Evolutionary conservation across 2,113 vertebrate genomes (phyloP).

Genomic region (Promerops cafer): DNA sequence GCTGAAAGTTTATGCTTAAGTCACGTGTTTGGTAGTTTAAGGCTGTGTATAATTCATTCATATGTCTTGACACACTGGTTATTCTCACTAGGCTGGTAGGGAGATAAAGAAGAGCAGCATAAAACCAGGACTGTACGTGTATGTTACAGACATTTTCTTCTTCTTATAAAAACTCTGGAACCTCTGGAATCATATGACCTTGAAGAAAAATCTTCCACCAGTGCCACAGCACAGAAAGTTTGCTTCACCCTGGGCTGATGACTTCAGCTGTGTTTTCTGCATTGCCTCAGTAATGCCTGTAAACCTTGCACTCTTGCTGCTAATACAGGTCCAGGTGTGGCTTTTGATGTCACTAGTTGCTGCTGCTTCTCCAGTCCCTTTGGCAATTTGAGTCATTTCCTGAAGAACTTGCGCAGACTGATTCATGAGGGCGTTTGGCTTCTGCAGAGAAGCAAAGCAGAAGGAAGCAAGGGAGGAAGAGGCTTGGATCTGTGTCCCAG

Average conservation of each 20-base stretch:
- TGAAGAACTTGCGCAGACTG: neutral
- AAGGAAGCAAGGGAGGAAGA: neutral
- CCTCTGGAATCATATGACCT: neutral
- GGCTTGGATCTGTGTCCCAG: neutral
- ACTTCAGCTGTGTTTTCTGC: neutral
- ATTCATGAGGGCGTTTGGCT: neutral
- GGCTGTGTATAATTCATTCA: neutral
- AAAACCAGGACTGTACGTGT: rapidly evolving
- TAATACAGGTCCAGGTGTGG: neutral
- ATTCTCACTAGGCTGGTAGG: neutral
- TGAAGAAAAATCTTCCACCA: neutral
- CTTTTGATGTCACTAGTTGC: neutral
- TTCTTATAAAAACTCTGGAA: neutral
- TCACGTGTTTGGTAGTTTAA: neutral
- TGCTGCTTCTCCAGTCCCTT: neutral
- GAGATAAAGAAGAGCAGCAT: neutral
- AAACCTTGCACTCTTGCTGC: neutral
- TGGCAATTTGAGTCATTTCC: neutral
- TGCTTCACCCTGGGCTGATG: neutral
- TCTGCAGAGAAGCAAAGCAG: neutral
- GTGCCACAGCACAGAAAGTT: neutral
- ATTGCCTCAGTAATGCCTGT: neutral
- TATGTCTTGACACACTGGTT: neutral
- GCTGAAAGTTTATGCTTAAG: neutral
- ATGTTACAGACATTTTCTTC: neutral